Evolutionary conservation across 2,797 vertebrate species (phyloP), one percentile per base, ranked within the genome.

Genomic region (Aplochiton taeniatus): DNA sequence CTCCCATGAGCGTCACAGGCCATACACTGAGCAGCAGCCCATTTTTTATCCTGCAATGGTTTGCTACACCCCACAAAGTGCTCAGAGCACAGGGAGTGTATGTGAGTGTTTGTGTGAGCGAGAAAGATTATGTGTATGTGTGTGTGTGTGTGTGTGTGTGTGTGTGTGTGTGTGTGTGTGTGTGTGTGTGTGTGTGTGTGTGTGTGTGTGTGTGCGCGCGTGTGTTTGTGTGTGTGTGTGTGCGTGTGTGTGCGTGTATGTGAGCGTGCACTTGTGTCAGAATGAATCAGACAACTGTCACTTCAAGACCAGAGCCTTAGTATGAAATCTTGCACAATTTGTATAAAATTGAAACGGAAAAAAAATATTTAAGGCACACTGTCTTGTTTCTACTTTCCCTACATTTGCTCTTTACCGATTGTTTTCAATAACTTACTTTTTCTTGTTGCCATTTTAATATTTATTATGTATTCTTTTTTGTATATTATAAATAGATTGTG

Each of bases 361-460:
- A 93, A 92, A 91, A 94, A 94, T 95, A 96, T 94, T 90, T 93
- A 95, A 96, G 96, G 96, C 95, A 97, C 94, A 96, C 88, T 70
- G 94, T 98, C 95, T 95, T 96, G 94, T 98, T 97, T 96, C 94
- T 98, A 96, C 92, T 96, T 97, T 96, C 95, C 96, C 94, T 91
- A 96, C 94, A 97, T 96, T 97, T 95, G 91, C 93, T 97, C 93
- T 96, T 93, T 96, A 94, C 92, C 94, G 94, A 94, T 98, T 95
- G 91, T 97, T 98, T 95, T 95, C 90, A 91, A 96, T 95, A 93
- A 95, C 94, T 96, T 96, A 89, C 86, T 91, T 93, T 88, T 86
- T 91, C 94, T 94, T 95, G 95, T 98, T 94, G 95, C 95, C 96
- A 93, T 94, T 96, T 92, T 91, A 92, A 88, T 92, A 92, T 92